phyloP scores from a whole-genome alignment of 92 coral and sea anemone genomes.

The Galaxea fascicularis region DNA sequence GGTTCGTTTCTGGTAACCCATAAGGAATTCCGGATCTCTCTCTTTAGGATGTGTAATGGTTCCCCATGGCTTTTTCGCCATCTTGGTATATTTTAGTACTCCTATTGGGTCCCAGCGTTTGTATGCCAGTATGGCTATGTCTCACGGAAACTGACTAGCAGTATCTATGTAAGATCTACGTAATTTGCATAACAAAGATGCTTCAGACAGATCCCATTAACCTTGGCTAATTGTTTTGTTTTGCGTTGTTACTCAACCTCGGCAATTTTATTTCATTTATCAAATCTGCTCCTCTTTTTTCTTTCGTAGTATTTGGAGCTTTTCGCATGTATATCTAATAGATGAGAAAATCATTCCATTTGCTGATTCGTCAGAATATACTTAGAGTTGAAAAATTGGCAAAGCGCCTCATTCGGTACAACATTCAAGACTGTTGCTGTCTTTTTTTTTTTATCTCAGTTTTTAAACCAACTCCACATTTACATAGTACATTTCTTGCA shows the following conservation, averaged over 20 bases:
- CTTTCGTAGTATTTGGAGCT: too few relatives aligned
- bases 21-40: slow-evolving; percentile 76
- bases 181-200: slow-evolving; percentile 21
- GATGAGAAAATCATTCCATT: background rate
- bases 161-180: background rate
- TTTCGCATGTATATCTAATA: too few relatives aligned
- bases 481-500: too few relatives aligned
- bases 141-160: background rate
- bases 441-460: too few relatives aligned
- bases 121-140: background rate
- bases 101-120: background rate
- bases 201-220: slow-evolving; percentile 2
- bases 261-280: background rate
- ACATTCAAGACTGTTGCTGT: background rate
- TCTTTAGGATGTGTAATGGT: slow-evolving; percentile 97
- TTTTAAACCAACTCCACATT: too few relatives aligned
- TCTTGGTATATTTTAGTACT: background rate
- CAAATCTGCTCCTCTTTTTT: too few relatives aligned
- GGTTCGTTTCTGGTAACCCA: slow-evolving; percentile 84
- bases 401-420: background rate
- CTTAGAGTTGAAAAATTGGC: background rate
- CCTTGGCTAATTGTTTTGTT: slow-evolving; percentile 5
- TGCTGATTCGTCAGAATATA: background rate
- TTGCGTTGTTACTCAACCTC: background rate
- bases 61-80: slow-evolving; percentile 96